phyloP scores from a whole-genome alignment of 2,888 invertebrate species.

The Ypsolopha sequella region DNA sequence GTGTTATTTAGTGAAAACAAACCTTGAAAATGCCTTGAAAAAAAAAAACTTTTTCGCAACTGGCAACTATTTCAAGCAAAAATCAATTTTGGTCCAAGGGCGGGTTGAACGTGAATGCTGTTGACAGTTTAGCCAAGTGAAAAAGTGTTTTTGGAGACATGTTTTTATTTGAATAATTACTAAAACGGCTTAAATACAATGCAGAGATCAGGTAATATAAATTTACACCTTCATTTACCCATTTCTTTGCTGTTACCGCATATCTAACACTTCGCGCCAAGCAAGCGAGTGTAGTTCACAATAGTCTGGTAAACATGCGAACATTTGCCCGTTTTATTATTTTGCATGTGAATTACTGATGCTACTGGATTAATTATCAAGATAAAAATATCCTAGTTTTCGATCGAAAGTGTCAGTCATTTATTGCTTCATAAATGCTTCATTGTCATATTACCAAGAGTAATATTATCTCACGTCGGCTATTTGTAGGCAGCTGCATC shows the following conservation, averaged over 20 bases:
- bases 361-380: too few species aligned
- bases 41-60: slow-evolving; percentile 9
- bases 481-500: too few species aligned
- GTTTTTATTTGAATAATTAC: slow-evolving; percentile 50
- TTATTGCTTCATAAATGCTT: too few species aligned
- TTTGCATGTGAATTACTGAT: too few species aligned
- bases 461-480: too few species aligned
- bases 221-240: not conserved
- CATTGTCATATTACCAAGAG: too few species aligned
- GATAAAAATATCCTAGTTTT: too few species aligned
- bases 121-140: slow-evolving; percentile 55
- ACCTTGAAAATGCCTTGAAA: too few species aligned
- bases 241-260: too few species aligned
- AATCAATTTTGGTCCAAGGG: slow-evolving; percentile 54
- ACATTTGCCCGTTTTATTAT: not conserved
- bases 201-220: slow-evolving; percentile 62
- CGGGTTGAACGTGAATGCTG: slow-evolving; percentile 44
- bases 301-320: not conserved
- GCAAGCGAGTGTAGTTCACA: slow-evolving; percentile 7
- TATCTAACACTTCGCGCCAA: slow-evolving; percentile 7
- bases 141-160: slow-evolving; percentile 44
- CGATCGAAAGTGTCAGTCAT: too few species aligned
- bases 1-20: too few species aligned
- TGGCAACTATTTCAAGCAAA: slow-evolving; percentile 44
- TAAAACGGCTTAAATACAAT: slow-evolving; percentile 37